Percentiles rank a stretch among this genome's conserved stretches.
These are phyloP conservation scores for Acanthopagrus latus DNA, from an alignment of 2,797 vertebrate species.

Conservation along the genomic window DNA sequence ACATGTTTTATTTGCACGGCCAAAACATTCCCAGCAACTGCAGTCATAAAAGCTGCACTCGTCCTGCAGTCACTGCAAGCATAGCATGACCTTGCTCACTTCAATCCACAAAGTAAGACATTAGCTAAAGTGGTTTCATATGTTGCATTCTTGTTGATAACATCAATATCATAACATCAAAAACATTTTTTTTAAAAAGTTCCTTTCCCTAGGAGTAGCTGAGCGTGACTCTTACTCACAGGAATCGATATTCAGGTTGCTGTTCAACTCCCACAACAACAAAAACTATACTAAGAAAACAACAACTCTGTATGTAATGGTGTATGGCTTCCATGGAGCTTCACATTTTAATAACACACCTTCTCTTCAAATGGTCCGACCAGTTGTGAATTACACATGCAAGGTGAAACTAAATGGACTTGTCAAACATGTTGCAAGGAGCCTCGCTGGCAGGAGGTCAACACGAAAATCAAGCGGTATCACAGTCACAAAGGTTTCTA, in stretches of 20 bases:
- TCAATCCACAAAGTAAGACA: not conserved
- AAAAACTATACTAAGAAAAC: slow-evolving; percentile 16
- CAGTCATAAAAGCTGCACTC: not conserved
- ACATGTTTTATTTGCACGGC: not conserved
- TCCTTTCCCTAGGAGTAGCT: not conserved
- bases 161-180: not conserved
- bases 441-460: not conserved
- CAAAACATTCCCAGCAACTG: not conserved
- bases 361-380: slow-evolving; percentile 38
- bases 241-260: slow-evolving; percentile 9
- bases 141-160: not conserved
- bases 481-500: not conserved
- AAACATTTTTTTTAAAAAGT: not conserved
- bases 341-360: slow-evolving; percentile 20
- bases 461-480: not conserved
- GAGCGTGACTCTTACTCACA: not conserved
- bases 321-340: slow-evolving; percentile 7
- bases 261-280: not conserved
- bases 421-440: slow-evolving; percentile 30
- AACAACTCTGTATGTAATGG: slow-evolving; percentile 5
- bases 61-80: not conserved
- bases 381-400: slow-evolving; percentile 43
- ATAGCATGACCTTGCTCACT: not conserved
- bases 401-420: slow-evolving; percentile 34
- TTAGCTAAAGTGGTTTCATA: not conserved